These are phyloP conservation scores for Leptopilina myrica DNA, from an alignment of 2,888 invertebrate species.

Conservation along the genomic window DNA sequence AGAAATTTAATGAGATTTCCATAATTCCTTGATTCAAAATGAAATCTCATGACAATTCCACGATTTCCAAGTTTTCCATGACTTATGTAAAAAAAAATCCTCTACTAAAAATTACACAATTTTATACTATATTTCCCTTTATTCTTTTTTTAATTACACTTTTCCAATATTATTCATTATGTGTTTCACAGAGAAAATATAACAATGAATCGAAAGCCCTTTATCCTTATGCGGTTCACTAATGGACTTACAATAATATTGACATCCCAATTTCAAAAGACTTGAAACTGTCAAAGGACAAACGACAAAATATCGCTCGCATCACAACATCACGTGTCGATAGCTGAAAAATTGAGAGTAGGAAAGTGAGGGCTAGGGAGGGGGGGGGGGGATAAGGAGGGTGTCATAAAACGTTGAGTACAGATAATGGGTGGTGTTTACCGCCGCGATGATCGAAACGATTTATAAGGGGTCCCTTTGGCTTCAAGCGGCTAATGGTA, in stretches of 20 bases:
- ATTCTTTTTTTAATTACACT: no score
- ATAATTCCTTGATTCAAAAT: no score
- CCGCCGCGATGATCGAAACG: slow-evolving; percentile 70
- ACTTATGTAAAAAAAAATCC: no score
- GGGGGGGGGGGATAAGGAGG: slow-evolving; percentile 40
- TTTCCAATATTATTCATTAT: no score
- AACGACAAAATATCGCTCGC: neutral
- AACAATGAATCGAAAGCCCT: neutral
- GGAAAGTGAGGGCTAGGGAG: neutral
- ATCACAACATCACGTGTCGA: slow-evolving; percentile 14
- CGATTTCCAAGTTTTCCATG: no score
- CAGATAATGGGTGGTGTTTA: slow-evolving; percentile 72
- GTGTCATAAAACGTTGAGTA: slow-evolving; percentile 63
- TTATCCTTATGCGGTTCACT: neutral
- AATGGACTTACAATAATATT: slow-evolving; percentile 28
- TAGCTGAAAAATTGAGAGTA: neutral
- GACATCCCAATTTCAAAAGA: slow-evolving; percentile 7
- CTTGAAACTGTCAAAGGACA: slow-evolving; percentile 27
- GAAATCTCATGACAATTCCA: no score
- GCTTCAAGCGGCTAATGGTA: slow-evolving; percentile 72
- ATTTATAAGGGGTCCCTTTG: slow-evolving; percentile 65
- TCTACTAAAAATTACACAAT: no score
- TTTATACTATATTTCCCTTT: no score
- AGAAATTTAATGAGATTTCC: no score
- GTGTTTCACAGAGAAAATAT: no score